Percentiles rank a stretch among this genome's conserved stretches.
Conservation (phyloP, 2,113 vertebrate species). For the Colaptes auratus region DNA sequence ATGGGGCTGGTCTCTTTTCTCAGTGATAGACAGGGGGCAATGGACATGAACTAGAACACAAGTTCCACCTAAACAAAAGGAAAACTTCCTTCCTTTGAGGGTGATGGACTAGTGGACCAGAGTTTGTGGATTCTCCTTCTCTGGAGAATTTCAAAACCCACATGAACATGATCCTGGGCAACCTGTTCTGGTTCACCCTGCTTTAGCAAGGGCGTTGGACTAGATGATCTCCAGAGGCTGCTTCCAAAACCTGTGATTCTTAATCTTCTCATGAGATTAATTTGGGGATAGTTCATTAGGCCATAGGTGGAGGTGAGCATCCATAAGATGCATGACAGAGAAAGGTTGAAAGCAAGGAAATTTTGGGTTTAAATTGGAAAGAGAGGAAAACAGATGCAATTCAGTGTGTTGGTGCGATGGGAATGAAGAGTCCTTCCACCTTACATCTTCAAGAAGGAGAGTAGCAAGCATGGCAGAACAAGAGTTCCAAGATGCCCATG, state of each 20-base stretch:
- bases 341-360: background rate
- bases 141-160: too few relatives aligned
- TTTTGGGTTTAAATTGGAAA: background rate
- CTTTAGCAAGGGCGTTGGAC: too few relatives aligned
- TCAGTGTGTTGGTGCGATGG: background rate
- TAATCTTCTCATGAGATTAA: background rate
- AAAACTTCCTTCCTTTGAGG: too few relatives aligned
- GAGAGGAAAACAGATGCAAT: background rate
- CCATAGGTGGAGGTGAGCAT: background rate
- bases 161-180: too few relatives aligned
- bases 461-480: background rate
- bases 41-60: too few relatives aligned
- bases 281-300: background rate
- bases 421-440: background rate
- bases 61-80: too few relatives aligned
- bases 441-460: background rate
- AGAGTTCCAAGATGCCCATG: background rate
- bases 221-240: too few relatives aligned
- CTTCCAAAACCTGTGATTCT: background rate
- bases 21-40: too few relatives aligned
- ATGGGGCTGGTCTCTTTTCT: too few relatives aligned
- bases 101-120: too few relatives aligned
- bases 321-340: rapidly evolving
- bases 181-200: too few relatives aligned
- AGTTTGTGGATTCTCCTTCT: too few relatives aligned